These are phyloP conservation scores for Erythrolamprus reginae DNA, from an alignment of 2,113 vertebrate species.

Conservation along the genomic window DNA sequence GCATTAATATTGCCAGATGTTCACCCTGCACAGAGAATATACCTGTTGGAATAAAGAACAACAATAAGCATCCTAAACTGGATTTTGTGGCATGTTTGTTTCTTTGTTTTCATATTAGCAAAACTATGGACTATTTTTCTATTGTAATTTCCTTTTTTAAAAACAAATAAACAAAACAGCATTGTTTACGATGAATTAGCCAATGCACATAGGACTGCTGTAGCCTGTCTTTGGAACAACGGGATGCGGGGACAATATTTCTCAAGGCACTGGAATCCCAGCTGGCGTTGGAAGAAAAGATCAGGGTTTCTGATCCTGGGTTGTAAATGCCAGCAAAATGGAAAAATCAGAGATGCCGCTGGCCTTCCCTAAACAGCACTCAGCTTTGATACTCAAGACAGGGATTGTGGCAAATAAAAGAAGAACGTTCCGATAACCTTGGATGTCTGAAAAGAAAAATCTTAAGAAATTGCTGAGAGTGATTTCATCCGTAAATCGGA, in stretches of 20 bases:
- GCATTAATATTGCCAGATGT: not conserved
- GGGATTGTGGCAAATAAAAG: constrained; percentile 29
- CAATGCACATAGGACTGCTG: not conserved
- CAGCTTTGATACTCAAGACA: constrained; percentile 37
- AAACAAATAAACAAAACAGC: constrained; percentile 8
- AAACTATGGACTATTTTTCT: constrained; percentile 9
- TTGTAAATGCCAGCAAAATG: not conserved
- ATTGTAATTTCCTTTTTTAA: not conserved
- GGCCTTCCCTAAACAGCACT: not conserved
- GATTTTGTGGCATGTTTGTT: constrained; percentile 23
- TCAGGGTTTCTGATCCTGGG: not conserved
- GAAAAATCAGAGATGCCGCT: not conserved
- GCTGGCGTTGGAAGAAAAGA: not conserved
- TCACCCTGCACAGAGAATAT: fast-evolving
- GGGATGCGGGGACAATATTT: not conserved
- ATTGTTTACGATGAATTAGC: not conserved
- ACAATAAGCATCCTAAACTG: constrained; percentile 26
- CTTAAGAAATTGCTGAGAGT: constrained; percentile 26
- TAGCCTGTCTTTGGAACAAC: not conserved
- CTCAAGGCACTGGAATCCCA: not conserved
- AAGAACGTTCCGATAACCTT: constrained; percentile 35
- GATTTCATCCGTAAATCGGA: not conserved
- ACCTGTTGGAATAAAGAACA: not conserved
- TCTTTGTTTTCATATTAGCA: constrained; percentile 32
- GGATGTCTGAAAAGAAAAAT: constrained; percentile 16